Evolutionary conservation across 2,888 invertebrate genomes (phyloP), one percentile per base, ranked within the genome.

Genomic region (Aleiodes testaceus): DNA sequence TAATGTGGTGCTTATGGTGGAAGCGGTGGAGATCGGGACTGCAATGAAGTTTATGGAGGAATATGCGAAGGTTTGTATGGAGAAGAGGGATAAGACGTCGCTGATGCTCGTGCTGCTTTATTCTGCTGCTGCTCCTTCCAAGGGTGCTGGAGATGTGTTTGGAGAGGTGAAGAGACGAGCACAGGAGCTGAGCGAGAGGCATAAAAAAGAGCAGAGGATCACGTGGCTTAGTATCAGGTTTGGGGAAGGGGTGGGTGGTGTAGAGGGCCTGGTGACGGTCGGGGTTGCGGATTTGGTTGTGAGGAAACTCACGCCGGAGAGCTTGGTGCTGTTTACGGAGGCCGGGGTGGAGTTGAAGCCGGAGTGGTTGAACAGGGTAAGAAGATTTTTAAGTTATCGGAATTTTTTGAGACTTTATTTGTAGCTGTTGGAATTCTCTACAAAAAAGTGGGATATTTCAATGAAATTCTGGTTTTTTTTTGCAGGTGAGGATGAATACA

Each of bases 401-500:
- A 26, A 1, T 26, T 26, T 26, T 5, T 26, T 0, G 3, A 26
- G 26, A 26, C 26, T 5, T 26, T 26, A 5, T 26, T 2, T 26
- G 26, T 26, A 26, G 26, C 26, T 26, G 4, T 26, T 26, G 1
- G 5, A 26, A 26, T 5, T 26, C 26, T 26, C 26, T 26, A 26
- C 26, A 26, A 26, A 26, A 26, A 26, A 26, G 26, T 26, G 5
- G 4, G 26, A 26, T 64, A n/a, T 45, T 45, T 45, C 30, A 3
- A 45, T n/a, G 2, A 47, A 66, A 52, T 36, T 36, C 1, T 7
- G 18, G 18, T 55, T 6, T 71, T 45, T 64, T 77, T 75, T 85
- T 86, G 55, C 85, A 94, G 94, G 94, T 97, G 11, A 92, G 98
- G 72, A 97, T 99, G 95, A 98, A 98, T 88, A 97, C 97, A 2